Evolutionary conservation across 2,888 invertebrate species (phyloP), one percentile per base, ranked within the genome.

Genomic region (Eudiplozoon nipponicum): DNA sequence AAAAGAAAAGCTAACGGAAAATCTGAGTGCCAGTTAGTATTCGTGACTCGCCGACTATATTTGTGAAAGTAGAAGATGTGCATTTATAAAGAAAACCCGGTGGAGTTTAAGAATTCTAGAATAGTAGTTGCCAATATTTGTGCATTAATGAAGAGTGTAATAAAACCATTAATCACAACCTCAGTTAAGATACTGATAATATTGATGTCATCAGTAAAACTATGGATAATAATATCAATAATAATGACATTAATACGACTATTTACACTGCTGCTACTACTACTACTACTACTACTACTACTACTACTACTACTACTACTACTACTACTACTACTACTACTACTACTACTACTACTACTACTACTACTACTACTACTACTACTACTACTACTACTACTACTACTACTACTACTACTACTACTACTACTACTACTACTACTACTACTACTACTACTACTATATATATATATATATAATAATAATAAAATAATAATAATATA

Each of bases 261-360:
- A 26, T 26, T 26, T 26, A 26, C n/a, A 26, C 26, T 26, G 26
- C 26, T 26, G 26, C 26, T 26, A n/a, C 26, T 26, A n/a, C 26
- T 26, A 26, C 26, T 26, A 26, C 26, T 26, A 26, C 26, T 26
- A n/a, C 26, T 26, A 26, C 26, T 26, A n/a, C 26, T n/a, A 26
- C n/a, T 26, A n/a, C 26, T 26, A 26, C 26, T 26, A 26, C 26
- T 26, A 11, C 26, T 26, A 26, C 26, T 26, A n/a, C 26, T 26
- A 26, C 26, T 26, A n/a, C 26, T 26, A 26, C 26, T 26, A n/a
- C 26, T 26, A 26, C 26, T 26, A n/a, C 26, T 26, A 26, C 26
- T 26, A n/a, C 26, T n/a, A 26, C n/a, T 26, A n/a, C 26, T 26
- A 26, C 26, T 26, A 26, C 26, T n/a, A 26, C n/a, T 26, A 26